Conservation (phyloP, 1,140 invertebrate genomes). For the Drosophila grimshawi region DNA sequence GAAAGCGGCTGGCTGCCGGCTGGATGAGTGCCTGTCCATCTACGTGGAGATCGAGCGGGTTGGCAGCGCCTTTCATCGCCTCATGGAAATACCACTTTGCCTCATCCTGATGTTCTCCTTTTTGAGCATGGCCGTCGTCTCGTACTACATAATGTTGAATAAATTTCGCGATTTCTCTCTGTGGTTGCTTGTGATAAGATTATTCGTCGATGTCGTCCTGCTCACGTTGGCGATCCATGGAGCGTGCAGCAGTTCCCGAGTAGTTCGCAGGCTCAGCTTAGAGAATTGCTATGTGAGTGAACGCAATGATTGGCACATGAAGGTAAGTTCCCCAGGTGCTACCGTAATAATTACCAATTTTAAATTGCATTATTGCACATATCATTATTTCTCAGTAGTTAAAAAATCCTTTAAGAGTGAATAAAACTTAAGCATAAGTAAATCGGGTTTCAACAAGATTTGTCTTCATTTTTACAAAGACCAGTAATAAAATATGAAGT, state of each 20-base stretch:
- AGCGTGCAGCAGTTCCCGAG: constrained; percentile 55
- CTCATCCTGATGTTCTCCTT: constrained; percentile 42
- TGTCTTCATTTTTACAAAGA: no score
- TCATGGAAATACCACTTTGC: constrained; percentile 54
- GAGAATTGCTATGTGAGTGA: constrained; percentile 61
- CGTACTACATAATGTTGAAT: constrained; percentile 50
- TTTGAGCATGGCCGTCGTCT: constrained; percentile 42
- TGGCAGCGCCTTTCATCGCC: constrained; percentile 42
- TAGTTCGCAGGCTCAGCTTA: constrained; percentile 43
- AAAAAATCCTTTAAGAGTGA: no score
- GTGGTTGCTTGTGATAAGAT: constrained; percentile 53
- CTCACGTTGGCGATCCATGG: constrained; percentile 61
- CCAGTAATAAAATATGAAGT: no score
- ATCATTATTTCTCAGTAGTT: no score
- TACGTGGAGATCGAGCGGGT: constrained; percentile 63
- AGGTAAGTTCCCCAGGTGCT: constrained; percentile 26
- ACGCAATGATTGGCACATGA: constrained; percentile 52
- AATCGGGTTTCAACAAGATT: no score
- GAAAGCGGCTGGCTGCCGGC: constrained; percentile 29
- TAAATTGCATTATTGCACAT: no score
- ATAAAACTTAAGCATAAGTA: no score
- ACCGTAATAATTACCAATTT: no score
- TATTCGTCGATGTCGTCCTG: constrained; percentile 60
- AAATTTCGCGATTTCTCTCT: constrained; percentile 18
- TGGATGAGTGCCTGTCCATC: constrained; percentile 63